Percentiles rank a stretch among this genome's conserved stretches.
Evolutionary conservation across 2,797 vertebrate species (phyloP).

Genomic region (Eospalax fontanierii): DNA sequence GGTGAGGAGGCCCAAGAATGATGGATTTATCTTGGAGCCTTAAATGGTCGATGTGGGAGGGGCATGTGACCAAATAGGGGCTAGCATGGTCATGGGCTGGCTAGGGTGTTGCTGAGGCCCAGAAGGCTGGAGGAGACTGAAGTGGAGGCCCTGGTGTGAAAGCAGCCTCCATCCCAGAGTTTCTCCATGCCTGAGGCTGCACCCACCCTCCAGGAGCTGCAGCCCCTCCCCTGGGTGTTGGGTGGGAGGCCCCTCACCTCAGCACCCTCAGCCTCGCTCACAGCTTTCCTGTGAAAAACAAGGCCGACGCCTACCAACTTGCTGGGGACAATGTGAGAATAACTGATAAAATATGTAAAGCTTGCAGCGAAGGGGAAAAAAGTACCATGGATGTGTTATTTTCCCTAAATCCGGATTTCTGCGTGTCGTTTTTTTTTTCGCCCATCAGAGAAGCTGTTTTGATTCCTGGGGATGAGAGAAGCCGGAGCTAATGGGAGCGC

Average conservation of each 20-base stretch:
- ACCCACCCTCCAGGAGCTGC: neutral
- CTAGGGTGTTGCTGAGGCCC: neutral
- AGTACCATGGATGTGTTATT: slow-evolving; percentile 65
- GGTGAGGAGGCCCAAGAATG: neutral
- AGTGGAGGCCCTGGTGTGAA: neutral
- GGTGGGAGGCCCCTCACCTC: slow-evolving; percentile 66
- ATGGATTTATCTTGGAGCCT: neutral
- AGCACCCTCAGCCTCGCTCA: slow-evolving; percentile 26
- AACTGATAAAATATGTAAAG: slow-evolving; percentile 81
- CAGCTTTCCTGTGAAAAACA: slow-evolving; percentile 76
- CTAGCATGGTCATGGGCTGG: neutral
- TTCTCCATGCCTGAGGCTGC: neutral
- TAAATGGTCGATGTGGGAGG: neutral
- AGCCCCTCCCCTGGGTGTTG: neutral
- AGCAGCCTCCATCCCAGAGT: neutral
- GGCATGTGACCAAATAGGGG: no score
- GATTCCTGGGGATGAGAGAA: slow-evolving; percentile 3
- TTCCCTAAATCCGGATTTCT: slow-evolving; percentile 63
- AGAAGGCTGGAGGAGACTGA: neutral
- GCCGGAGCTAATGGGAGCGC: neutral
- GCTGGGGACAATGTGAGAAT: slow-evolving; percentile 69
- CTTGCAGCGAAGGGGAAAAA: neutral
- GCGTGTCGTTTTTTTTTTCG: neutral
- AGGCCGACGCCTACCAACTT: slow-evolving; percentile 47
- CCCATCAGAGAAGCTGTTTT: slow-evolving; percentile 50